Evolutionary conservation across 92 coral and sea anemone species (phyloP), one percentile per base, ranked within the genome.

Genomic region (Zoanthus sociatus): DNA sequence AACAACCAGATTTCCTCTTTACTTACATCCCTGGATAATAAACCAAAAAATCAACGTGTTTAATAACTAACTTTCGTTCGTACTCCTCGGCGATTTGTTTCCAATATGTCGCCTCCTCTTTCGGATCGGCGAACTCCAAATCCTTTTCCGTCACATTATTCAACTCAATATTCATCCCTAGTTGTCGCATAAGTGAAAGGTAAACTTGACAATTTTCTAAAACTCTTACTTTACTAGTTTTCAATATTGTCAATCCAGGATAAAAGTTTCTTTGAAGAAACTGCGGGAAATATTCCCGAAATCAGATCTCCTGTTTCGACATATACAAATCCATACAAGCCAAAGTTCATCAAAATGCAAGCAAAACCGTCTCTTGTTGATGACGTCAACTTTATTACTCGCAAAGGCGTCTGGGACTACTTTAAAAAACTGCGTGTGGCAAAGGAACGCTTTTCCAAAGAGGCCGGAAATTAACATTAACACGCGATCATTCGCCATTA

Each of bases 91-190:
- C 98, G 60, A 97, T 73, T 85, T 97, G 96, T 86, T 92, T 93
- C 99, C 99, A 97, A 88, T 97, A 97, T 78, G 94, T 92, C 91
- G 98, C 99, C 96, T 97, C 99, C 94, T 97, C 99, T 87, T 93
- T 93, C 86, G 99, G 97, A 83, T 97, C 98, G 93, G 97, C 98
- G 96, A 97, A 97, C 92, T 95, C 97, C 93, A 94, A 89, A 89
- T 95, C 98, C 94, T 97, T 93, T 78, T 95, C 98, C 91, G 93
- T 90, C 91, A 95, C 91, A 79, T 91, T 93, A 94, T 91, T 97
- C 99, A 97, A 95, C 88, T 98, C 99, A 79, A 93, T 93, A 94
- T 91, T 97, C 99, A 97, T 97, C 88, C 99, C 99, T 93, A 95
- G 93, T 91, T 93, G 98, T 92, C 99, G 96, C 98, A 97, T 97